A percentile compares a stretch with the other conserved stretches of the same genome.
Conservation (phyloP, 2,113 vertebrate species). For the Psilopsiagon aymara region DNA sequence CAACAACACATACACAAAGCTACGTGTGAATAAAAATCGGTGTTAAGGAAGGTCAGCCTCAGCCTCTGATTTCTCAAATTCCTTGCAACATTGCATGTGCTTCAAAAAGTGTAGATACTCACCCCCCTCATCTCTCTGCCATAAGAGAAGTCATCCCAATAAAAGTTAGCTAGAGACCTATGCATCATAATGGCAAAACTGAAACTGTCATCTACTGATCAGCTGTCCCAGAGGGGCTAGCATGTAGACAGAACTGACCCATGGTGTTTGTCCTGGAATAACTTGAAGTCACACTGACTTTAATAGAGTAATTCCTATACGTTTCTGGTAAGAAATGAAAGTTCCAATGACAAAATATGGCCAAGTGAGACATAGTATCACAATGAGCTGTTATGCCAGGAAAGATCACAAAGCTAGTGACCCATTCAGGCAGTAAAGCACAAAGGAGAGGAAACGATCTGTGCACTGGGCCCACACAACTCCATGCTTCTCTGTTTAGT, state of each 20-base stretch:
- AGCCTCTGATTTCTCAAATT: not conserved
- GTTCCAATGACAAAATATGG: not conserved
- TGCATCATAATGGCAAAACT: not conserved
- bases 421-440: not conserved
- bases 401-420: not conserved
- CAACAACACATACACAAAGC: not conserved
- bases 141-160: not conserved
- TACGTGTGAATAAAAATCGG: not conserved
- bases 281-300: not conserved
- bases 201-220: not conserved
- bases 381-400: fast-evolving
- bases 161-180: not conserved
- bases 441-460: not conserved
- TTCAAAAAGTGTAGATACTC: not conserved
- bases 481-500: not conserved
- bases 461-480: not conserved
- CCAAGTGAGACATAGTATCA: not conserved
- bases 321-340: not conserved
- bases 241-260: fast-evolving
- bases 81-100: not conserved
- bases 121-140: not conserved
- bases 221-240: not conserved
- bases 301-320: not conserved
- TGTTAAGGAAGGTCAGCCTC: not conserved
- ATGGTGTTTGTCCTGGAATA: not conserved